Conservation (phyloP, 2,113 vertebrate genomes). For the Lophochroa leadbeateri region DNA sequence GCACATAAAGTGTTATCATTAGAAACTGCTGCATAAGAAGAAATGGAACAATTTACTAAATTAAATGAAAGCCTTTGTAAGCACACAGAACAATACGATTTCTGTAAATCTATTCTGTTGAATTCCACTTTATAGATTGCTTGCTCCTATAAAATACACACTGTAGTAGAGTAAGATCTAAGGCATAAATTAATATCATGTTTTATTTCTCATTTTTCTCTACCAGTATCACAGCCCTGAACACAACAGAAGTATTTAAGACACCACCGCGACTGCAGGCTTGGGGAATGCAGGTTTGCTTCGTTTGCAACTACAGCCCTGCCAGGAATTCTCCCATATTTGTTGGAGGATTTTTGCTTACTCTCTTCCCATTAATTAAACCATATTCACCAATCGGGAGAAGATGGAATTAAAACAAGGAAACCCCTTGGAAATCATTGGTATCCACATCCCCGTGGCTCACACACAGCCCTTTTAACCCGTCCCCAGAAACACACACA, state of each 20-base stretch:
- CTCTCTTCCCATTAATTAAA: conserved; percentile 25
- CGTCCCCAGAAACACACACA: neutral
- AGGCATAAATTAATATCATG: neutral
- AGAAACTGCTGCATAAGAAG: neutral
- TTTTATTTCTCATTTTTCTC: conserved; percentile 1
- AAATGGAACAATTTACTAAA: neutral
- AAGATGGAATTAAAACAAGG: neutral
- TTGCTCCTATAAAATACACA: neutral
- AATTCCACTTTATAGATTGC: neutral
- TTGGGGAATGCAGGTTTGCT: neutral
- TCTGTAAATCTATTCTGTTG: neutral
- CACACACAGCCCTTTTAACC: neutral
- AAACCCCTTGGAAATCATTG: neutral
- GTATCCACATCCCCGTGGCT: conserved; percentile 22
- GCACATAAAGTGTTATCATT: neutral
- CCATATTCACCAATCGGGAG: neutral
- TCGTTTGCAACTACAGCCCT: neutral
- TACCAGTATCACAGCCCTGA: neutral
- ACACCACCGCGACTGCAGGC: neutral
- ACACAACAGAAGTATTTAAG: neutral
- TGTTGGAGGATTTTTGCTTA: conserved; percentile 4
- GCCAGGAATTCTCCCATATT: conserved; percentile 11
- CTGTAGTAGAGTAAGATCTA: neutral
- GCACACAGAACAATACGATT: neutral
- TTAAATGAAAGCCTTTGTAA: neutral